Evolutionary conservation across 2,113 vertebrate genomes (phyloP).

Genomic region (Galeopterus variegatus): DNA sequence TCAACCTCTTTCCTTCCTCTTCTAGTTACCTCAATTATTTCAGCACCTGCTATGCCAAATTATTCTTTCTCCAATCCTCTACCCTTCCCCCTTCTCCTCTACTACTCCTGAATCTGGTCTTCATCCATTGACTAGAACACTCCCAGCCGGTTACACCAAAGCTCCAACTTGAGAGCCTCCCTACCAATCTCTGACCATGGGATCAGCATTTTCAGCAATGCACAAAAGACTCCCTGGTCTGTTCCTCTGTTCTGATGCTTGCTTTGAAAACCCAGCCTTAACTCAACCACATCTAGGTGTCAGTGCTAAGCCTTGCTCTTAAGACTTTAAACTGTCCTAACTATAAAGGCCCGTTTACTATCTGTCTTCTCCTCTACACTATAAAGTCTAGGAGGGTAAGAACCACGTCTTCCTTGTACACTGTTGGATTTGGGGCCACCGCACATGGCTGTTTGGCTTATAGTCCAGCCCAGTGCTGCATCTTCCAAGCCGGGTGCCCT

Average conservation of each 20-base stretch:
- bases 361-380: background rate
- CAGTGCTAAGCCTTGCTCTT: background rate
- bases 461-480: background rate
- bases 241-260: background rate
- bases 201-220: background rate
- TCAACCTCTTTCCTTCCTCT: slow-evolving; percentile 11
- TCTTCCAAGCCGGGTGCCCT: background rate
- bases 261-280: background rate
- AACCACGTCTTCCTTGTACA: background rate
- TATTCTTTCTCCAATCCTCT: background rate
- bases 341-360: background rate
- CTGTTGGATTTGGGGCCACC: background rate
- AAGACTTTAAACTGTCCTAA: background rate
- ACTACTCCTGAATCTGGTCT: background rate
- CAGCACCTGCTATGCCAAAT: background rate
- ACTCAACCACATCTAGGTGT: background rate
- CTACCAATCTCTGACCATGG: background rate
- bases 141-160: background rate
- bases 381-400: background rate
- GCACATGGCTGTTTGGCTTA: background rate
- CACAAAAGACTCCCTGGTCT: background rate
- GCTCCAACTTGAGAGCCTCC: background rate
- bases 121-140: background rate
- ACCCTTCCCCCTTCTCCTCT: background rate
- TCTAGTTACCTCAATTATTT: background rate